Evolutionary conservation across 2,888 invertebrate species (phyloP), one percentile per base, ranked within the genome.

Genomic region (Schrankia costaestrigalis): DNA sequence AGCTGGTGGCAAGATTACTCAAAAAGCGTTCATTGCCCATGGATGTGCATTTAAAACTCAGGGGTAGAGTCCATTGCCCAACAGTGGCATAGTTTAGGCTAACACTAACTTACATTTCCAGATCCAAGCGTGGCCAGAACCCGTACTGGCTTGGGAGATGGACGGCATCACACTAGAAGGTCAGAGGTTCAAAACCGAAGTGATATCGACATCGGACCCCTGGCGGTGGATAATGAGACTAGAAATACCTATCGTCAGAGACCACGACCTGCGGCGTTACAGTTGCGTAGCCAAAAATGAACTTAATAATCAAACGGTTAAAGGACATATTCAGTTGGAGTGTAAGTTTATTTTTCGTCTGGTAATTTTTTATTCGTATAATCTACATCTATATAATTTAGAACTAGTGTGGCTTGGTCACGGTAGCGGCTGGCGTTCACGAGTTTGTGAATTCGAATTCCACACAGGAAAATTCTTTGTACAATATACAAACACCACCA

Each of bases 71-170:
- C n/a, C n/a, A n/a, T n/a, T n/a, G n/a, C n/a, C n/a, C n/a, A n/a
- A n/a, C n/a, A n/a, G n/a, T n/a, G n/a, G n/a, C n/a, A 21, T n/a
- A n/a, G 3, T 6, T 21, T n/a, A 21, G 3, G 9, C 21, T n/a
- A 21, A 22, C 1, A 11, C 11, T 4, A 24, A 6, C 9, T 10
- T 10, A 18, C 7, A 12, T 8, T 26, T 40, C 4, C 51, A 90
- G 90, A 92, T 96, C 12, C 96, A 97, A 83, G 95, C 96, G 0
- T 96, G 93, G 79, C 97, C 97, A 0, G 94, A 94, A 59, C 93
- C 96, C 0, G 91, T 95, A 0, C 90, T 93, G 30, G 95, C 95
- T 56, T 97, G 97, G 97, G 95, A 96, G 65, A 89, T 91, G 9
- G 94, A 95, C 57, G 95, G 94, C 1, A 87, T 92, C 14, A 90